Evolutionary conservation across 2,888 invertebrate species (phyloP), one percentile per base, ranked within the genome.

Genomic region (Platynereis dumerilii): DNA sequence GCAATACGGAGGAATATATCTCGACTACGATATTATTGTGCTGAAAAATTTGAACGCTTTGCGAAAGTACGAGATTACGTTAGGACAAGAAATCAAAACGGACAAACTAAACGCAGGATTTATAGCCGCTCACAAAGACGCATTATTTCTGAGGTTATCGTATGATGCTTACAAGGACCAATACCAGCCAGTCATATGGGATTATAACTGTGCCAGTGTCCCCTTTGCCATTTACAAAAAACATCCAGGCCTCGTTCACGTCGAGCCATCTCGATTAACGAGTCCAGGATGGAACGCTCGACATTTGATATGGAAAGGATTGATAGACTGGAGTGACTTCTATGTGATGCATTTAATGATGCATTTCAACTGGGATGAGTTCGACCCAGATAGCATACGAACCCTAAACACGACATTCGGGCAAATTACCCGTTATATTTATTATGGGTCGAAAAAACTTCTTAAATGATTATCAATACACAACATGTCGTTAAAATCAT

Each of bases 11-110:
- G 72, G 72, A 17, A 72, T 72, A 22, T 72, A 72, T 42, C 58
- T 72, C 24, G 72, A 72, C 59, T 68, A 71, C 24, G 71, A 73
- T 64, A 72, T 73, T 29, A 58, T 73, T 20, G 67, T 70, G 26
- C 17, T 73, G 12, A 61, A 65, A 34, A 66, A 66, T 2, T 45
- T 72, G 48, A 57, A 72, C 42, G 68, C 70, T 24, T 56, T 72
- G 5, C 59, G 72, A 7, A 42, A 42, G 10, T 71, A 64, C 54
- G 69, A 71, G 55, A 61, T 65, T 27, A 64, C 66, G 15, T 27
- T 69, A n/a, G 72, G 72, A 54, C 69, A 68, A n/a, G 69, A 71
- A 54, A 2, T 2, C 10, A 60, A 56, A 28, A 54, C 68, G 26
- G 66, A 64, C 20, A 69, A 68, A 52, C 56, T 71, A 15, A 69